A percentile compares a stretch with the other conserved stretches of the same genome.
Conservation (phyloP, 2,888 invertebrate species). For the Poecilobothrus nobilitatus region DNA sequence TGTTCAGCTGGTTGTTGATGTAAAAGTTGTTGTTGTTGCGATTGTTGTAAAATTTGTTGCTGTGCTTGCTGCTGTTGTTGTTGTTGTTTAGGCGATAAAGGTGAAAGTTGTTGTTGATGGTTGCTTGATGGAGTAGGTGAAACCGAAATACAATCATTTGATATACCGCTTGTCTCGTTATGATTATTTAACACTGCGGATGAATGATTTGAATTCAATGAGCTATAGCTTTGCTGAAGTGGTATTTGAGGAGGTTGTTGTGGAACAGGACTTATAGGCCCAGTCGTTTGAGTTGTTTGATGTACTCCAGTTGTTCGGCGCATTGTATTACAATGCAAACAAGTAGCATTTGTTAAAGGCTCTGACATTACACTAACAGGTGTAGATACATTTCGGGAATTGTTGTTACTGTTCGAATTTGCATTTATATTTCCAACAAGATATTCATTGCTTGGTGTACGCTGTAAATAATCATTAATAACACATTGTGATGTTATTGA, state of each 20-base stretch:
- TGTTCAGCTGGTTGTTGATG: constrained; percentile 12
- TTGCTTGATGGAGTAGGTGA: constrained; percentile 28
- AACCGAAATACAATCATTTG: constrained; percentile 21
- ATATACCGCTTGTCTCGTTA: constrained; percentile 18
- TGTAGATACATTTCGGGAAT: constrained; percentile 28
- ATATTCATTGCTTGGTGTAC: constrained; percentile 30
- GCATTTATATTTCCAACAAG: constrained; percentile 22
- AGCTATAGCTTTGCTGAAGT: constrained; percentile 10
- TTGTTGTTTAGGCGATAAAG: constrained; percentile 24
- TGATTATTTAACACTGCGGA: not conserved
- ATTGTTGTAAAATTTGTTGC: constrained; percentile 8
- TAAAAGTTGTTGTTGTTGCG: constrained; percentile 7
- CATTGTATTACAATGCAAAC: constrained; percentile 41
- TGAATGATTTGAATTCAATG: constrained; percentile 10
- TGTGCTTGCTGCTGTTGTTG: constrained; percentile 19
- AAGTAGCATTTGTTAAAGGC: constrained; percentile 30
- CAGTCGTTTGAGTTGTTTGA: constrained; percentile 45
- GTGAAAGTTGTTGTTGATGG: constrained; percentile 29
- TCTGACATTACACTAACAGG: constrained; percentile 28
- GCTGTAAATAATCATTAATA: constrained; percentile 26
- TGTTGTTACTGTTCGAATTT: constrained; percentile 8
- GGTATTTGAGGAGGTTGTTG: constrained; percentile 25
- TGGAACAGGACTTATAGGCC: constrained; percentile 42
- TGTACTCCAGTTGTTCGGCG: constrained; percentile 43
- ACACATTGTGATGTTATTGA: constrained; percentile 17